phyloP scores from a whole-genome alignment of 2,888 invertebrate species.

The Tinea semifulvella region DNA sequence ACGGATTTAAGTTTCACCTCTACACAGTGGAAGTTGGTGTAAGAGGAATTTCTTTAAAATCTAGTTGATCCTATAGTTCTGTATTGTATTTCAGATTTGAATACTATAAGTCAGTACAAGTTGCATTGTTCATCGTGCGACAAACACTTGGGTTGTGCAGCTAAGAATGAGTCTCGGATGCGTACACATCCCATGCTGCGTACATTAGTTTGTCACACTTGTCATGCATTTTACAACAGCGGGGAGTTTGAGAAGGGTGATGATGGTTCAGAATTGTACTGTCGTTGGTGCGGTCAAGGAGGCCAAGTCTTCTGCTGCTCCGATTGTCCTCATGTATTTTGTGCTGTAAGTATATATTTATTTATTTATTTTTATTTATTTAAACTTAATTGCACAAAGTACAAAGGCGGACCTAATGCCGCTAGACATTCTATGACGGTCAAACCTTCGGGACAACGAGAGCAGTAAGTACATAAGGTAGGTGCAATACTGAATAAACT shows the following conservation, averaged over 20 bases:
- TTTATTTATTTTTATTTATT: no score
- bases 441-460: no score
- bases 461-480: no score
- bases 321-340: slow-evolving; percentile 77
- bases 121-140: slow-evolving; percentile 82
- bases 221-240: slow-evolving; percentile 81
- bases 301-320: slow-evolving; percentile 83
- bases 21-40: no score
- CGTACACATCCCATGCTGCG: slow-evolving; percentile 77
- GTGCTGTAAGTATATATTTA: slow-evolving; percentile 57
- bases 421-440: no score
- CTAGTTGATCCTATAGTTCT: no score
- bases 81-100: slow-evolving; percentile 56
- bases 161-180: slow-evolving; percentile 69
- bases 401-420: no score
- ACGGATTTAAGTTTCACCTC: no score
- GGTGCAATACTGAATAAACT: no score
- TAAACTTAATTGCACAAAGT: no score
- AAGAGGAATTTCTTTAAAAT: no score
- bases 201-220: slow-evolving; percentile 75
- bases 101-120: slow-evolving; percentile 63
- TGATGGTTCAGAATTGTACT: slow-evolving; percentile 84
- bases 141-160: slow-evolving; percentile 76
- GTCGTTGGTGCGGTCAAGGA: slow-evolving; percentile 85
- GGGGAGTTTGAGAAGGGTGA: slow-evolving; percentile 85